phyloP scores from a whole-genome alignment of 2,888 invertebrate species.

The Philereme transversata region DNA sequence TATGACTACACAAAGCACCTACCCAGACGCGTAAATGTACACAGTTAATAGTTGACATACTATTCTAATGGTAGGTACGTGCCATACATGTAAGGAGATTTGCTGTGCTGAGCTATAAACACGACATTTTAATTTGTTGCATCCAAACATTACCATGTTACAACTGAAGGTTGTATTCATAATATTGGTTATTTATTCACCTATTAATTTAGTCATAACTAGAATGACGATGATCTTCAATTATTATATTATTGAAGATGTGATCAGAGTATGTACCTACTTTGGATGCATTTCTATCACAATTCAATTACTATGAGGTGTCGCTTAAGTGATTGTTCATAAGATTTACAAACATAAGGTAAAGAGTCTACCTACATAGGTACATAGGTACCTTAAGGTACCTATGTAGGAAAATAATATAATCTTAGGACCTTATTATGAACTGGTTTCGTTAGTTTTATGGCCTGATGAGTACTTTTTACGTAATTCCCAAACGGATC shows the following conservation, averaged over 20 bases:
- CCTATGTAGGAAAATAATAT: neutral
- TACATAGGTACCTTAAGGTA: neutral
- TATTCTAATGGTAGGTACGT: slow-evolving; percentile 16
- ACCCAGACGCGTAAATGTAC: too few species aligned
- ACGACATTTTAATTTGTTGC: slow-evolving; percentile 50
- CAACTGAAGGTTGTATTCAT: slow-evolving; percentile 46
- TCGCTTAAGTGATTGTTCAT: neutral
- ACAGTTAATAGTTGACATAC: slow-evolving; percentile 21
- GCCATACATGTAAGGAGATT: slow-evolving; percentile 35
- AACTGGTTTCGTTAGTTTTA: neutral
- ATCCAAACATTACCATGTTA: slow-evolving; percentile 54
- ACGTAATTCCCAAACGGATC: neutral
- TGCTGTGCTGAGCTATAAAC: slow-evolving; percentile 48
- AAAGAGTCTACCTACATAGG: neutral
- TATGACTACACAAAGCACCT: too few species aligned
- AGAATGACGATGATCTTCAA: slow-evolving; percentile 30
- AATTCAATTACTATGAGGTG: neutral
- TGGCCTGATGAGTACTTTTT: neutral
- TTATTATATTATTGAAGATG: slow-evolving; percentile 27
- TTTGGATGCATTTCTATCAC: neutral
- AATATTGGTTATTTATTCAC: slow-evolving; percentile 48
- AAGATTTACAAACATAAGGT: neutral
- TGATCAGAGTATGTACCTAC: slow-evolving; percentile 5
- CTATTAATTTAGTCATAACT: slow-evolving; percentile 45
- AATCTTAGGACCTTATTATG: neutral